Percentiles rank a stretch among this genome's conserved stretches.
Evolutionary conservation across 2,888 invertebrate genomes (phyloP).

Genomic region (Brenthis ino): DNA sequence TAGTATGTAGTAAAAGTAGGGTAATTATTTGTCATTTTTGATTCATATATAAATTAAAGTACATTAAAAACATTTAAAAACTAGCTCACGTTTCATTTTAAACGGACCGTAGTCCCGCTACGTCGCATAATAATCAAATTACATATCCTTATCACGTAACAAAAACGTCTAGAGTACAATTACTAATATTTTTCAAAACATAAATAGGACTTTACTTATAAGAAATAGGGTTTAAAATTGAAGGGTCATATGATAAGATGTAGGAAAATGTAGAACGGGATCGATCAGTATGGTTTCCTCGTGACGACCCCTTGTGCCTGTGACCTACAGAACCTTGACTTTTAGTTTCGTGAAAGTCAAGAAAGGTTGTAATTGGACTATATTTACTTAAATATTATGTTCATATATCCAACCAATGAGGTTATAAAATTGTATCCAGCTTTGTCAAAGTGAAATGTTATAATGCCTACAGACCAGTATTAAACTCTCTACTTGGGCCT

Average conservation of each 20-base stretch:
- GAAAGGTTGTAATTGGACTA: slow-evolving; percentile 30
- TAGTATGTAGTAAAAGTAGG: no score
- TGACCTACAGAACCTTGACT: slow-evolving; percentile 74
- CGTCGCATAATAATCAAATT: slow-evolving; percentile 46
- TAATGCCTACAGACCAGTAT: background rate
- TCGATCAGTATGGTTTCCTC: slow-evolving; percentile 66
- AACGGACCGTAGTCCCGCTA: slow-evolving; percentile 48
- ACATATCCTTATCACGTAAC: slow-evolving; percentile 63
- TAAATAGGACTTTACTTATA: slow-evolving; percentile 38
- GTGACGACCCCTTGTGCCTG: slow-evolving; percentile 65
- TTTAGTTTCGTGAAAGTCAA: slow-evolving; percentile 68
- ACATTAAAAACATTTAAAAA: slow-evolving; percentile 20
- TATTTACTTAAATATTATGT: background rate
- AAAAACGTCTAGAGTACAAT: slow-evolving; percentile 40
- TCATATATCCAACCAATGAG: background rate
- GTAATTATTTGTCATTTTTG: no score
- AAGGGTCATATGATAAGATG: slow-evolving; percentile 14
- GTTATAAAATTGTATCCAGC: background rate
- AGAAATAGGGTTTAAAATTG: slow-evolving; percentile 47
- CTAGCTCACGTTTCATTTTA: slow-evolving; percentile 30
- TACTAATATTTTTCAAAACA: slow-evolving; percentile 6
- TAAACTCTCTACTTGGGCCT: no score
- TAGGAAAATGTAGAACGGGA: slow-evolving; percentile 47
- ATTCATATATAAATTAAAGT: background rate
- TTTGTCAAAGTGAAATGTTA: slow-evolving; percentile 8